Conservation (phyloP, 1,140 invertebrate species). For the Archivesica marissinica region DNA sequence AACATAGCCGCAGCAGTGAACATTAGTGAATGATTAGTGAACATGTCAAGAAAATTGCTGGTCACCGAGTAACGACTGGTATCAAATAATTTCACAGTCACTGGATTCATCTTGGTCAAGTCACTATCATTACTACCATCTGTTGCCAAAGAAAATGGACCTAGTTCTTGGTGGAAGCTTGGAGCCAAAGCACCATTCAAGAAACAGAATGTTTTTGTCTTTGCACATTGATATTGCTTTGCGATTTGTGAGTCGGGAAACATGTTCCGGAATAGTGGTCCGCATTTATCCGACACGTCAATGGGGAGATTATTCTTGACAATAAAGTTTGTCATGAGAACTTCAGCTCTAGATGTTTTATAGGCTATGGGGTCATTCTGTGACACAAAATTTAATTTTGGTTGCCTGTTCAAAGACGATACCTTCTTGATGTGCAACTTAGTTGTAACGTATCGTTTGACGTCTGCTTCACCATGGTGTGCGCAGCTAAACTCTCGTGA, state of each 20-base stretch:
- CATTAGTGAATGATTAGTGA: too few relatives aligned
- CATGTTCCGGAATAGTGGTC: neutral
- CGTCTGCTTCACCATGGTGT: constrained; percentile 15
- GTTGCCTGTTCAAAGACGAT: neutral
- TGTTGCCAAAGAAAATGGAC: constrained; percentile 12
- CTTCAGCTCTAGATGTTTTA: constrained; percentile 14
- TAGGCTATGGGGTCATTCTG: neutral
- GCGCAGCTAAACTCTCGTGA: neutral
- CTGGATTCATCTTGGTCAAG: too few relatives aligned
- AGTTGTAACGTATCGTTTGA: neutral
- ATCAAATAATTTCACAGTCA: too few relatives aligned
- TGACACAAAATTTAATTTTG: neutral
- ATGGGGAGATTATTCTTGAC: constrained; percentile 20
- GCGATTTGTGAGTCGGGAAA: constrained; percentile 29
- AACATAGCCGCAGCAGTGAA: too few relatives aligned
- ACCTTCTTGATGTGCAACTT: neutral
- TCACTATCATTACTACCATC: constrained; percentile 33
- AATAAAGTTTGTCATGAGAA: constrained; percentile 22
- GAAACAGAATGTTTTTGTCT: constrained; percentile 42
- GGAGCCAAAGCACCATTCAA: constrained; percentile 12
- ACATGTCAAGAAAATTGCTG: too few relatives aligned
- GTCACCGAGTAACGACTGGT: too few relatives aligned
- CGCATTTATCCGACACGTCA: neutral
- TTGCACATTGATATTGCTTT: constrained; percentile 24
- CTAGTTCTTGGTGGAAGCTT: constrained; percentile 2